A percentile compares a stretch with the other conserved stretches of the same genome.
Evolutionary conservation across 37 sponge, comb jelly and placozoan species (phyloP).

Genomic region (Spongia lamella): DNA sequence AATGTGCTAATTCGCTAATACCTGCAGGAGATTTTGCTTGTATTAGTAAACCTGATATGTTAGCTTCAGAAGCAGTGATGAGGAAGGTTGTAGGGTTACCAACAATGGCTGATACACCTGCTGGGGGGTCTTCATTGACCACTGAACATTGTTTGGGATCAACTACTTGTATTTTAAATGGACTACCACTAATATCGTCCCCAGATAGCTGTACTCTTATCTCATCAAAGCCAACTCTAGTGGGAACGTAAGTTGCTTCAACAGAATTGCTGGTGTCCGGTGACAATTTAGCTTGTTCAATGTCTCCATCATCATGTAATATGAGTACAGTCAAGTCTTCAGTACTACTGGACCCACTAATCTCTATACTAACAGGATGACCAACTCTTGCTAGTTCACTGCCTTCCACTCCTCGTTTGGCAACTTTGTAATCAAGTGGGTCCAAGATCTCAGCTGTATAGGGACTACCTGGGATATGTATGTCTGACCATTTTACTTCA

Average conservation of each 20-base stretch:
- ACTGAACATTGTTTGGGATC: conserved; percentile 30
- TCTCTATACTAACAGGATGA: neutral
- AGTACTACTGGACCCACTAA: neutral
- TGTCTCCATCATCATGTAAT: conserved; percentile 2
- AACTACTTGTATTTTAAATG: conserved; percentile 19
- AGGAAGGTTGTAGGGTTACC: no score
- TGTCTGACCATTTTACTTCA: conserved; percentile 1
- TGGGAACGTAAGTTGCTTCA: neutral
- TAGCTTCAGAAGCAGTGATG: no score
- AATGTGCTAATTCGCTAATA: conserved; percentile 24
- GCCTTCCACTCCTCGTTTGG: no score
- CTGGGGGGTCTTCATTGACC: no score
- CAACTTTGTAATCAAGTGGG: neutral
- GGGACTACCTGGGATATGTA: conserved; percentile 21
- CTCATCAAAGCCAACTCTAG: neutral
- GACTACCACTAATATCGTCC: conserved; percentile 14
- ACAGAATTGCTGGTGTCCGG: neutral
- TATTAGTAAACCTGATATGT: no score
- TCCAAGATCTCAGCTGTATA: conserved; percentile 8
- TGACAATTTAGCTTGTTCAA: conserved; percentile 2
- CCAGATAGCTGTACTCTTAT: conserved; percentile 8
- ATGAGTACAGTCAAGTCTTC: neutral
- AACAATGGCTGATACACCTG: no score
- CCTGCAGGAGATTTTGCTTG: conserved; percentile 5
- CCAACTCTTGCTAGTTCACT: neutral